These are phyloP conservation scores for Thamnaconus septentrionalis DNA, from an alignment of 2,113 vertebrate species.

Conservation along the genomic window DNA sequence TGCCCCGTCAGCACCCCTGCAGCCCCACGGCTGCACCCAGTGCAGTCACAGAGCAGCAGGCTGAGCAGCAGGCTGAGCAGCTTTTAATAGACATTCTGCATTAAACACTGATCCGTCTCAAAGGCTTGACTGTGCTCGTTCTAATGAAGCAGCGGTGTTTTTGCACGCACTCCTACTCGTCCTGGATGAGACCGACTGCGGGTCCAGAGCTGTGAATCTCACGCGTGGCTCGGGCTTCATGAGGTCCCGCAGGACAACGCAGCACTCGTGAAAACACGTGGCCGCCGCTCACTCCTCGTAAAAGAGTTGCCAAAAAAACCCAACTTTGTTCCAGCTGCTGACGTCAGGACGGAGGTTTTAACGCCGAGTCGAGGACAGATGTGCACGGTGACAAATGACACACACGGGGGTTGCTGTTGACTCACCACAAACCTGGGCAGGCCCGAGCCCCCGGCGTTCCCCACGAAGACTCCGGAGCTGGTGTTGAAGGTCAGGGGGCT, in stretches of 20 bases:
- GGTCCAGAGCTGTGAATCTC: constrained; percentile 32
- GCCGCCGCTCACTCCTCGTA: constrained; percentile 18
- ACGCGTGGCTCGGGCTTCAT: constrained; percentile 37
- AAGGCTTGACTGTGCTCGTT: neutral
- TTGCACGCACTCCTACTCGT: no score
- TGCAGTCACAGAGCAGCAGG: no score
- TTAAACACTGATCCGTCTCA: no score
- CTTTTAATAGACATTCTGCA: no score
- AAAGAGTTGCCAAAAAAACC: constrained; percentile 36
- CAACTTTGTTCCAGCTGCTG: neutral
- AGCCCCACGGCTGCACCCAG: no score
- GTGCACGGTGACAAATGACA: neutral
- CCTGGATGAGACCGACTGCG: neutral
- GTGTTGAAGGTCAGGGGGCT: constrained; percentile 81
- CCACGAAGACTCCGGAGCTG: constrained; percentile 92
- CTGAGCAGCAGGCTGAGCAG: no score
- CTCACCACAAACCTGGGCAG: constrained; percentile 89
- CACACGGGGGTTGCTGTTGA: constrained; percentile 21
- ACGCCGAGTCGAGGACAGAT: neutral
- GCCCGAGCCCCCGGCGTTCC: constrained; percentile 88
- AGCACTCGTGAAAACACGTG: constrained; percentile 33
- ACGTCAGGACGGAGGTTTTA: no score
- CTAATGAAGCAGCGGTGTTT: constrained; percentile 7
- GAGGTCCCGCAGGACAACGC: constrained; percentile 36
- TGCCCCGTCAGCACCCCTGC: no score